phyloP scores from a whole-genome alignment of 2,797 vertebrate genomes.

The Psittacula derbiana region DNA sequence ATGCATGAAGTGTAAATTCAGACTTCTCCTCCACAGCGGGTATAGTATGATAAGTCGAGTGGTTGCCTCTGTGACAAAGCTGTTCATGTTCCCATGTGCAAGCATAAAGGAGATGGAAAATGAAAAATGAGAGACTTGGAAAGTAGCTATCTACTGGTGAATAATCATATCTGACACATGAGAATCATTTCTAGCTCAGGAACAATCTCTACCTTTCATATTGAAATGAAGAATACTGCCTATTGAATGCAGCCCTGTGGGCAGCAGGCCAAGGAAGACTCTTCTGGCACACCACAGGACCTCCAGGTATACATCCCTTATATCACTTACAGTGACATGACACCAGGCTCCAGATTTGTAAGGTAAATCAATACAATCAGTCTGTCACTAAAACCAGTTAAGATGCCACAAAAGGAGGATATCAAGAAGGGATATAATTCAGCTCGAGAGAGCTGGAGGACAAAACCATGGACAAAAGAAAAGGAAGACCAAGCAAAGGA shows the following conservation, averaged over 20 bases:
- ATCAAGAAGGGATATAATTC: background rate
- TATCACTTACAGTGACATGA: background rate
- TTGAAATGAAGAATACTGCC: background rate
- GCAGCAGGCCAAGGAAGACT: background rate
- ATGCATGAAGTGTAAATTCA: background rate
- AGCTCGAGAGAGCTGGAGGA: background rate
- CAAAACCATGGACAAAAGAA: background rate
- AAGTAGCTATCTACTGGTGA: background rate
- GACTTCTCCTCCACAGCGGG: background rate
- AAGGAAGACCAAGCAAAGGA: background rate
- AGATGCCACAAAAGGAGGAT: background rate
- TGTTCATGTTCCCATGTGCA: background rate
- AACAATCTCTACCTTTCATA: background rate
- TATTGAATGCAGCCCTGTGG: fast-evolving
- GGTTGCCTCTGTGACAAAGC: background rate
- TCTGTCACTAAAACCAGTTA: background rate
- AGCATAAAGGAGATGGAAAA: background rate
- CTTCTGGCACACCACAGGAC: background rate
- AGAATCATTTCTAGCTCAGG: background rate
- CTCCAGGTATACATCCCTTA: background rate
- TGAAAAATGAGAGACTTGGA: background rate
- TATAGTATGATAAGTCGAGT: background rate
- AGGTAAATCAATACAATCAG: background rate
- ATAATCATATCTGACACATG: background rate
- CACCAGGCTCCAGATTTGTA: background rate